Evolutionary conservation across 1,140 invertebrate genomes (phyloP).

Genomic region (Campoletis sonorensis): DNA sequence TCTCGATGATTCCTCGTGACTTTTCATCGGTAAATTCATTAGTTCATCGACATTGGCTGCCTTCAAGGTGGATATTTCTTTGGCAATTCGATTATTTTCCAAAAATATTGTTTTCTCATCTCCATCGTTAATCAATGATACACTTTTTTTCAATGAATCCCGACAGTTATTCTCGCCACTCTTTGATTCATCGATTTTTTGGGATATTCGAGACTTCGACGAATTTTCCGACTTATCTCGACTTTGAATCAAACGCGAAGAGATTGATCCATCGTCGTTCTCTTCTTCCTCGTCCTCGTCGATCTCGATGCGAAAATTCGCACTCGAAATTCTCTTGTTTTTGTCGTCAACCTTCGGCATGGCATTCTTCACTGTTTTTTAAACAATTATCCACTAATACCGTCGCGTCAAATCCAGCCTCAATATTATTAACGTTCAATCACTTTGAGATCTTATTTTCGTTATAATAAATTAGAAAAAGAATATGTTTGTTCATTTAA

Average conservation of each 20-base stretch:
- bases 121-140: neutral
- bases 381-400: no score
- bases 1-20: neutral
- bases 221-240: neutral
- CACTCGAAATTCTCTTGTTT: conserved; percentile 55
- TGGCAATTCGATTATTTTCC: conserved; percentile 2
- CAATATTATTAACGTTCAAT: no score
- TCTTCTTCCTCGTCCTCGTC: conserved; percentile 64
- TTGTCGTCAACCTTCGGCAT: conserved; percentile 65
- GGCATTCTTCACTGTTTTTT: conserved; percentile 61
- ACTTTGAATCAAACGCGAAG: neutral
- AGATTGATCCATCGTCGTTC: conserved; percentile 39
- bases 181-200: neutral
- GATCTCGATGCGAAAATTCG: conserved; percentile 64
- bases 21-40: neutral
- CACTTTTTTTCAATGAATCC: neutral
- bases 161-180: neutral
- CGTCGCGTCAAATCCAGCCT: no score
- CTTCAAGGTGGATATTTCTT: conserved; percentile 44
- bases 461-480: no score
- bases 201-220: neutral
- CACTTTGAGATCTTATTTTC: no score
- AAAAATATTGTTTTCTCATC: neutral
- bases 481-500: no score
- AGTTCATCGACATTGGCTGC: neutral